Percentiles rank a stretch among this genome's conserved stretches.
These are phyloP conservation scores for Diadromus collaris DNA, from an alignment of 2,888 invertebrate genomes.

Conservation along the genomic window DNA sequence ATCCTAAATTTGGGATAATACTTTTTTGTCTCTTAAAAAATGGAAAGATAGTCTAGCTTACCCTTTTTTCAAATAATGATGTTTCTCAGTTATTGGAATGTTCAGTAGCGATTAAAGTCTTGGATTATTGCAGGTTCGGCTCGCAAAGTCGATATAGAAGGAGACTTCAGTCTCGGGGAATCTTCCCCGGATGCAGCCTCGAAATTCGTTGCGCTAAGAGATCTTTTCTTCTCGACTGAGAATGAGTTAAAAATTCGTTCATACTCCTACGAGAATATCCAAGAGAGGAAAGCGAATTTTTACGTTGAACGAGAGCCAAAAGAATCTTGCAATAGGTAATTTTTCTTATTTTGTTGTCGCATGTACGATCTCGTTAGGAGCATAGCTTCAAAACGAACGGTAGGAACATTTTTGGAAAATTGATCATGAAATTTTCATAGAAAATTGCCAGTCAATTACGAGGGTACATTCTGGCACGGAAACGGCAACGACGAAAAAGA, in stretches of 20 bases:
- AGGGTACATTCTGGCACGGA: conserved; percentile 39
- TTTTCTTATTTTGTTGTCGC: background rate
- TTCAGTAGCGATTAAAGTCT: conserved; percentile 2
- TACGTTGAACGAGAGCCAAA: conserved; percentile 39
- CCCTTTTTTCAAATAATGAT: background rate
- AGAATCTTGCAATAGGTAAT: conserved; percentile 52
- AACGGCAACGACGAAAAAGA: conserved; percentile 45
- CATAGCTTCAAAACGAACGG: background rate
- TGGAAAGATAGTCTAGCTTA: background rate
- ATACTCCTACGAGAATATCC: conserved; percentile 36
- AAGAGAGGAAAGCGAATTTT: conserved; percentile 24
- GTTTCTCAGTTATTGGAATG: too few species aligned
- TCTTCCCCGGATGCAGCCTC: conserved; percentile 64
- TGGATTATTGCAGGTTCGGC: conserved; percentile 37
- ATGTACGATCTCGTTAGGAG: background rate
- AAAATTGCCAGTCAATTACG: conserved; percentile 41
- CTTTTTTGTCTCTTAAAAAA: background rate
- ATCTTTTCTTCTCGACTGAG: conserved; percentile 71
- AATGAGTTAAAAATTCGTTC: conserved; percentile 62
- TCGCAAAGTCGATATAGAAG: conserved; percentile 20
- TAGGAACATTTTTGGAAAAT: background rate
- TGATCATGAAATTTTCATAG: conserved; percentile 8
- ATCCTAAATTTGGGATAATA: too few species aligned
- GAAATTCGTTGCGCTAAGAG: conserved; percentile 74
- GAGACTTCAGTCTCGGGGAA: conserved; percentile 71